Evolutionary conservation across 1,140 invertebrate species (phyloP).

Genomic region (Macrostomum lignano): DNA sequence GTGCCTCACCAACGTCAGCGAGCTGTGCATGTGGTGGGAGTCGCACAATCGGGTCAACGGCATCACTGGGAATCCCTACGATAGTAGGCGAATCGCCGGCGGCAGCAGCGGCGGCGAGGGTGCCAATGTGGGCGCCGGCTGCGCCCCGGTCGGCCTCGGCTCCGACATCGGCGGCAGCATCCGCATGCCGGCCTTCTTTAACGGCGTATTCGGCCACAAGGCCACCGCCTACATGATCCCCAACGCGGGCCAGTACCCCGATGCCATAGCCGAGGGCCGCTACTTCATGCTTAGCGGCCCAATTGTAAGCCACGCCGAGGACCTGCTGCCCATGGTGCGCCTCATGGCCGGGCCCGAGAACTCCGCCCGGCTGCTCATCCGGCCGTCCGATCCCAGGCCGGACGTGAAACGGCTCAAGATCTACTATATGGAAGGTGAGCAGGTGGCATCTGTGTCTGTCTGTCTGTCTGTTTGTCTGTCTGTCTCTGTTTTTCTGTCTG

Average conservation of each 20-base stretch:
- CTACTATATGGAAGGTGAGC: slow-evolving; percentile 58
- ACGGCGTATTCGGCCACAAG: slow-evolving; percentile 81
- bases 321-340: slow-evolving; percentile 47
- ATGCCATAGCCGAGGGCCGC: slow-evolving; percentile 12
- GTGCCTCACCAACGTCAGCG: too few species aligned
- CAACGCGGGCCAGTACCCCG: slow-evolving; percentile 44
- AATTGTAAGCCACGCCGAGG: slow-evolving; percentile 56
- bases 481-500: too few species aligned
- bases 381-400: slow-evolving; percentile 19
- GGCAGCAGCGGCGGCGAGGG: slow-evolving; percentile 26
- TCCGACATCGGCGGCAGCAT: slow-evolving; percentile 87
- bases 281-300: slow-evolving; percentile 49
- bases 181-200: slow-evolving; percentile 70
- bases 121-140: slow-evolving; percentile 37
- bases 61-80: slow-evolving; percentile 55
- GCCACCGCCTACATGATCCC: slow-evolving; percentile 46
- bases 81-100: slow-evolving; percentile 29
- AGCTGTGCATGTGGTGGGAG: too few species aligned
- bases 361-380: slow-evolving; percentile 28
- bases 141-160: slow-evolving; percentile 54
- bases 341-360: slow-evolving; percentile 25
- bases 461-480: too few species aligned
- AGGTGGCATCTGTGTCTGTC: slow-evolving; percentile 28
- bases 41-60: slow-evolving; percentile 61
- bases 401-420: slow-evolving; percentile 40